Percentiles rank a stretch among this genome's conserved stretches.
Evolutionary conservation across 2,113 vertebrate species (phyloP).

Genomic region (Urocitellus parryii): DNA sequence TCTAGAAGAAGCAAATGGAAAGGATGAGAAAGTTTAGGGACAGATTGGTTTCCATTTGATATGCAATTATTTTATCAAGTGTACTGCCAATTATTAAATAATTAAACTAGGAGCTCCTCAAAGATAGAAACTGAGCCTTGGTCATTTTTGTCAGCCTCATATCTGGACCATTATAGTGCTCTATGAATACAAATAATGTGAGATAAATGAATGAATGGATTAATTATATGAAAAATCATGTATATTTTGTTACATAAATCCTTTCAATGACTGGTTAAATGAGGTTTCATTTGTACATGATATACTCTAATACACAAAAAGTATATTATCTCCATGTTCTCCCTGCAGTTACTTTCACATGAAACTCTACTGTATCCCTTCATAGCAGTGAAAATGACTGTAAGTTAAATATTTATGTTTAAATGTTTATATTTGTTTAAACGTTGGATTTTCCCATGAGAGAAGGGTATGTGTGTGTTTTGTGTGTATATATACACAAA

Average conservation of each 20-base stretch:
- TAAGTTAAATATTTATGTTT: constrained; percentile 49
- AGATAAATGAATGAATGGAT: constrained; percentile 18
- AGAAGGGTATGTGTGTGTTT: neutral
- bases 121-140: neutral
- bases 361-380: neutral
- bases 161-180: neutral
- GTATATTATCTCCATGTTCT: neutral
- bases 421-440: neutral
- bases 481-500: neutral
- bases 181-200: neutral
- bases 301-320: neutral
- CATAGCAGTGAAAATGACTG: neutral
- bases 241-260: neutral
- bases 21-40: neutral
- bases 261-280: neutral
- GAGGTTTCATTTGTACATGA: neutral
- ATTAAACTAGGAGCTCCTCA: neutral
- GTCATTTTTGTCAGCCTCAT: neutral
- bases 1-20: constrained; percentile 84
- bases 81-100: neutral
- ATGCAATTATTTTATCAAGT: constrained; percentile 7
- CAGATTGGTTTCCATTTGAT: neutral
- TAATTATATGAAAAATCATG: neutral
- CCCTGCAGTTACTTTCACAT: neutral
- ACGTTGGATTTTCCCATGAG: neutral